A percentile compares a stretch with the other conserved stretches of the same genome.
phyloP scores from a whole-genome alignment of 2,797 vertebrate species.

The Acipenser oxyrinchus region DNA sequence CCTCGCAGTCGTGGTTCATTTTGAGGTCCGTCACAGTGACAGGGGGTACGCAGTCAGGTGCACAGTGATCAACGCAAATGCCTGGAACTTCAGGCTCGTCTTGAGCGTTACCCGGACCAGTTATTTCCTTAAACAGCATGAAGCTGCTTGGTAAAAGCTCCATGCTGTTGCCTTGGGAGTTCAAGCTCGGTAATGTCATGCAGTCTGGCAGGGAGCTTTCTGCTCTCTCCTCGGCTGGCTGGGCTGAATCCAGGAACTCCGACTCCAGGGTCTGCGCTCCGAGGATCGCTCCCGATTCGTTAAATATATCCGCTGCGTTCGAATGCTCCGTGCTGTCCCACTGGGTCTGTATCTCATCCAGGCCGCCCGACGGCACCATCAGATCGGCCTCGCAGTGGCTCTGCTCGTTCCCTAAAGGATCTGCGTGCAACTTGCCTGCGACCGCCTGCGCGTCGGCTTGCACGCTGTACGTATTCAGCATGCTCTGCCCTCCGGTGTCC shows the following conservation, averaged over 20 bases:
- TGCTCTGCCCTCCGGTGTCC: conserved; percentile 60
- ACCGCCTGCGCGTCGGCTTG: conserved; percentile 45
- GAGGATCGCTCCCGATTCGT: conserved; percentile 63
- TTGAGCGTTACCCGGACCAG: conserved; percentile 50
- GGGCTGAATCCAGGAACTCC: conserved; percentile 57
- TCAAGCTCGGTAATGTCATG: conserved; percentile 59
- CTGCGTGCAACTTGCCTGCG: conserved; percentile 56
- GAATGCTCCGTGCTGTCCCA: conserved; percentile 64
- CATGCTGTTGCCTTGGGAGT: conserved; percentile 53
- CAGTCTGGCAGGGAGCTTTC: conserved; percentile 58
- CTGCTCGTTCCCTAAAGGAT: conserved; percentile 64
- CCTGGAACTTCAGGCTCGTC: conserved; percentile 56
- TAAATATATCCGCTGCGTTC: conserved; percentile 64
- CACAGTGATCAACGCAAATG: conserved; percentile 29
- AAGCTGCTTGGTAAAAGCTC: conserved; percentile 61
- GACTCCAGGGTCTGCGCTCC: conserved; percentile 55
- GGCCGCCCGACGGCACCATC: conserved; percentile 61
- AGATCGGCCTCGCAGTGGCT: conserved; percentile 63
- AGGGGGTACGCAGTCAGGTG: conserved; percentile 51
- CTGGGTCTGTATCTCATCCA: conserved; percentile 54
- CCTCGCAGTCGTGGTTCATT: conserved; percentile 27
- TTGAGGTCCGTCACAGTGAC: conserved; percentile 54
- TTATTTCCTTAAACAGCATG: conserved; percentile 67
- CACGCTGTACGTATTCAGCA: conserved; percentile 67
- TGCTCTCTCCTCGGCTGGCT: conserved; percentile 50